Evolutionary conservation across 2,113 vertebrate species (phyloP), one percentile per base, ranked within the genome.

Genomic region (Dunckerocampus dactyliophorus): DNA sequence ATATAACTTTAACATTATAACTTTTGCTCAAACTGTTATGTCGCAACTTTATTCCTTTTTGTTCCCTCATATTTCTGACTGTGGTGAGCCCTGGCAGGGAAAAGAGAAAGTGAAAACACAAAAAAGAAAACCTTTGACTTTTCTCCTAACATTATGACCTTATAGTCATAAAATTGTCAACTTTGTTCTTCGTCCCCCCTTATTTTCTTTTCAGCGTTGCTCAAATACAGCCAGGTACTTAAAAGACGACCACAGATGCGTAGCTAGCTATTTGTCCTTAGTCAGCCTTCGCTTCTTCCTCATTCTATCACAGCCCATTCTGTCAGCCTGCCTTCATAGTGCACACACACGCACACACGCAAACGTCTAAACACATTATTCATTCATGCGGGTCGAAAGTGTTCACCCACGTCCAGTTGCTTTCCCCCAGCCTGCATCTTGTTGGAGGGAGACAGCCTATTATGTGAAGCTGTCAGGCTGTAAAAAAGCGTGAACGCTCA

Each of bases 271-370:
- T 67, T 37, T 24, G 61, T 67, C 49, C 59, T 69, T 39, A 63
- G 50, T 70, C 39, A 56, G 37, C 45, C 52, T 49, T 42, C 16
- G 3, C 49, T 48, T 42, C 39, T 50, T 62, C 49, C 52, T 69
- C 65, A 63, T 72, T 76, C 43, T 51, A 47, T 80, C 69, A n/a
- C 67, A 49, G 61, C 63, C 6, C 24, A 57, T 64, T 76, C 69
- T 62, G 58, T 69, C 62, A 69, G 53, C 51, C 54, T 16, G 48
- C 58, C 43, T 72, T 67, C 47, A 48, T 34, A 63, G 59, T 49
- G 37, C 45, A 55, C 28, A 55, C 62, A 69, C 69, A 46, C 2
- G 6, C 39, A 58, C 54, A 13, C 39, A 42, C 39, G 2, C 58
- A 63, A 24, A 47, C 51, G 37, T 75, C 60, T 60, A 64, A 47